Base-by-base conservation (phyloP, 1,140 invertebrate species). In the Ericerus pela region DNA sequence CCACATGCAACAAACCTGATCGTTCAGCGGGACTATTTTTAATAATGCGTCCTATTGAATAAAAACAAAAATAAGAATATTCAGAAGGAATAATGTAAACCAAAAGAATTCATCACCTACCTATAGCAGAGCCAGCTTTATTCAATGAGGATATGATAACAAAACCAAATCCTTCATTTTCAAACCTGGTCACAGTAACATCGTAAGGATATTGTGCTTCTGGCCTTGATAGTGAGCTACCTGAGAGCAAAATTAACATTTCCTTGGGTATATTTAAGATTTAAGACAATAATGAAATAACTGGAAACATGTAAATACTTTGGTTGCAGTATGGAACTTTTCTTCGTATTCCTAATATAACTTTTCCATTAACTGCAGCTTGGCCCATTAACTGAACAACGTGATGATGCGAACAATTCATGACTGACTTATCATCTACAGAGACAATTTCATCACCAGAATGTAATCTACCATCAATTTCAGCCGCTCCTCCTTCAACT, bases 111-210 rank as follows among this genome's bases (percentile, higher is more conserved):
- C 16, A 51, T 58, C 60, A 71, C 73, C 76, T 77, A 84, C 93
- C 93, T 66, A 97, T 96, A 28, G 90, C 93, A 1, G 89, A 89
- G 29, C 89, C 88, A 57, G 85, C 81, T 74, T 88, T 89, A 61
- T 92, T 92, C 1, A 92, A 86, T 11, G 92, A 96, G 0, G 94
- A 97, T 62, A 98, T 96, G 53, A 99, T 96, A 20, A 98, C 93
- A 72, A 98, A 99, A 18, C 95, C 96, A 72, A 99, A 99, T 10
- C 95, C 95, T 73, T 99, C 95, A 57, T 84, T 88, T 63, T 96
- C 91, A 67, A 82, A 80, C 53, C 94, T 76, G 33, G 81, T 85
- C 0, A 99, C 85, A 10, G 85, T 82, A 11, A 95, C 85, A 66
- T 95, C 88, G 62, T 92, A 91, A 0, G 77, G 75, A 55, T 72